These are phyloP conservation scores for Cryptoprocta ferox DNA, from an alignment of 2,797 vertebrate genomes.

Conservation along the genomic window DNA sequence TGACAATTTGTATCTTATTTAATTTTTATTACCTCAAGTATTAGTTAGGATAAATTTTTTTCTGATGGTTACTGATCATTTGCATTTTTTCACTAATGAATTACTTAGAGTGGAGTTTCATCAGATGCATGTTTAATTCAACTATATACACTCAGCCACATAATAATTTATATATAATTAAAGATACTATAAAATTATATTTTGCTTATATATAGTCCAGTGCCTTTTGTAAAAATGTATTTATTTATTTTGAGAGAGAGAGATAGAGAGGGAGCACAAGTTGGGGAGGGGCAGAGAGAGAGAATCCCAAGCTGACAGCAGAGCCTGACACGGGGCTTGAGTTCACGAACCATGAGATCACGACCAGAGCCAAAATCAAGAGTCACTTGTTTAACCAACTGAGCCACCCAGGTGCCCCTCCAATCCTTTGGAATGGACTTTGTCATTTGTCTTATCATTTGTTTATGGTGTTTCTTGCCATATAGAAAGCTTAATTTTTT, in stretches of 20 bases:
- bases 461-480: background rate
- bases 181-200: background rate
- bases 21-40: conserved; percentile 48
- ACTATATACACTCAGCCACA: background rate
- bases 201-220: background rate
- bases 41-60: background rate
- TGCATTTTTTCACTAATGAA: conserved; percentile 28
- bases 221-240: background rate
- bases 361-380: too few relatives aligned
- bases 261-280: too few relatives aligned
- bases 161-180: conserved; percentile 10
- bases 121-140: background rate
- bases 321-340: too few relatives aligned
- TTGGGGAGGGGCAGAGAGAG: too few relatives aligned
- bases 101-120: background rate
- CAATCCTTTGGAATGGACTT: background rate
- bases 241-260: too few relatives aligned
- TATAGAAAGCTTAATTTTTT: background rate
- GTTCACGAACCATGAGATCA: too few relatives aligned
- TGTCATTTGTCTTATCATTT: background rate
- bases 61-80: background rate
- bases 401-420: too few relatives aligned
- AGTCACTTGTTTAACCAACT: too few relatives aligned
- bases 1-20: background rate
- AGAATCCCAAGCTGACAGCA: too few relatives aligned